Base-by-base conservation (phyloP, 2,888 invertebrate genomes). In the Watsonalla cultraria region DNA sequence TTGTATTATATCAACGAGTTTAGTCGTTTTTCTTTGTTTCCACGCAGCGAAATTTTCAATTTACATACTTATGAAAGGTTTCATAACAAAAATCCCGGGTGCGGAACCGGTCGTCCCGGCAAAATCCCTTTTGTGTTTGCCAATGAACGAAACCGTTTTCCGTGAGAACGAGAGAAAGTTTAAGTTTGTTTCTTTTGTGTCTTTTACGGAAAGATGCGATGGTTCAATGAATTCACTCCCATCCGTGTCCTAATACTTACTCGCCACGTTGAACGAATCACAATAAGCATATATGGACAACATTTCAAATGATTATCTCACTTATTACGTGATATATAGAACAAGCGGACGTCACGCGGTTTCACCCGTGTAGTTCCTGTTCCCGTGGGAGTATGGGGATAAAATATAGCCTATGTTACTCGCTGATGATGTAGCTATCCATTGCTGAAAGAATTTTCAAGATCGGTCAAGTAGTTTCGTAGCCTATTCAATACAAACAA, bases 1-100 rank as follows among this genome's bases (percentile, higher is more conserved):
- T 73, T 73, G 71, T 70, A 64, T 75, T 75, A 67, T 70, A 72
- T 68, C 67, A 71, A 68, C 64, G 68, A 68, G 64, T 72, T 68
- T 62, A 55, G 64, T 62, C 69, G 71, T 71, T 75, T 64, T 75
- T 75, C 70, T 74, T 73, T 74, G 64, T 76, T 72, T 73, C 65
- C 60, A 61, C 60, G 65, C 63, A 66, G 60, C 66, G 70, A 76
- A 76, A 74, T 73, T 76, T 80, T 79, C 80, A 80, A 82, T 83
- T 82, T 82, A 79, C 78, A 81, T 80, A 78, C 77, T 82, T 78
- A 78, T 76, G 69, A 76, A 78, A 73, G 75, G 73, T 78, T 79
- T 74, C 70, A 74, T 70, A 74, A 72, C 66, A 73, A 74, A 78
- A 76, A 78, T 79, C 67, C 11, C 64, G 66, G 64, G 68, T 68